phyloP scores from a whole-genome alignment of 2,113 vertebrate species.

The Oreotrochilus melanogaster region DNA sequence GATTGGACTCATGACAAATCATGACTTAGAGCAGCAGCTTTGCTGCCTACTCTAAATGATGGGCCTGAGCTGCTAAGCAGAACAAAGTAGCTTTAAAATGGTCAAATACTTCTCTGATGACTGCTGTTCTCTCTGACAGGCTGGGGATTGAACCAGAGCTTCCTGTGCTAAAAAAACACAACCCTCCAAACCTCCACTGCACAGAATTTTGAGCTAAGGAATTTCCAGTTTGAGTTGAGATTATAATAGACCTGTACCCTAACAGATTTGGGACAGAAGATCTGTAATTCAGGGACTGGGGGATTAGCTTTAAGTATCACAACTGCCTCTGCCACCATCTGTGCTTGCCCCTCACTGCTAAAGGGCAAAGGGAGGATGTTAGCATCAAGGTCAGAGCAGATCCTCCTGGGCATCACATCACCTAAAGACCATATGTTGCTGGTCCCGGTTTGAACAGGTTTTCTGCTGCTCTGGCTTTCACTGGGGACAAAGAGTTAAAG shows the following conservation, averaged over 20 bases:
- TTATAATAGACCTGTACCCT: neutral
- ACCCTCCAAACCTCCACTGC: neutral
- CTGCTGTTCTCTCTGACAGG: neutral
- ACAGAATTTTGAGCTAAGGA: neutral
- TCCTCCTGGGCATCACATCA: neutral
- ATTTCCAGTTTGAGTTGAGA: neutral
- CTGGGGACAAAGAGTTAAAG: constrained; percentile 9
- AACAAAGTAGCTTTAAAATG: neutral
- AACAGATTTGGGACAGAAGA: neutral
- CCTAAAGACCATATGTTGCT: constrained; percentile 21
- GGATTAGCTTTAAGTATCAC: constrained; percentile 11
- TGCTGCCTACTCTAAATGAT: neutral
- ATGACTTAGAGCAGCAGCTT: neutral
- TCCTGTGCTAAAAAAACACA: neutral
- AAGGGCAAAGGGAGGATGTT: neutral
- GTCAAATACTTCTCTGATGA: neutral
- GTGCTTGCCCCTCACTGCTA: neutral
- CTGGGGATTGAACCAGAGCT: neutral
- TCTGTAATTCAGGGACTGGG: neutral
- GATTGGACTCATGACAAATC: neutral
- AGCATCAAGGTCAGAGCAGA: neutral
- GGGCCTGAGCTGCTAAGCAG: neutral
- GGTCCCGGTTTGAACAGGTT: neutral
- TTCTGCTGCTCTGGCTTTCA: constrained; percentile 33
- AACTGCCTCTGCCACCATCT: constrained; percentile 16